Percentiles rank a stretch among this genome's conserved stretches.
Conservation (phyloP, 2,113 vertebrate species). For the Elephas maximus region DNA sequence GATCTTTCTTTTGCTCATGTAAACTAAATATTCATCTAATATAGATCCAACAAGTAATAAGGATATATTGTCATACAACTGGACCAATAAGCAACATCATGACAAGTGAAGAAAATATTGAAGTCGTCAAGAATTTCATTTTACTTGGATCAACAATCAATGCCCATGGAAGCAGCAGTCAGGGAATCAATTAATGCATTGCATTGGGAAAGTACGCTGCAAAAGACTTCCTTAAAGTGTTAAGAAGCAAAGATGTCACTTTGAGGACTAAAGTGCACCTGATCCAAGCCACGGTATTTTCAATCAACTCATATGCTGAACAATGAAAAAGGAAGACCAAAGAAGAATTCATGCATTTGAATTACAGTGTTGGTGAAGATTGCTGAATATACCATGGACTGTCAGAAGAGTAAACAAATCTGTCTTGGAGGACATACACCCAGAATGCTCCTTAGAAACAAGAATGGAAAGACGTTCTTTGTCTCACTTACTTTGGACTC, state of each 20-base stretch:
- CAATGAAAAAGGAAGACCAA: background rate
- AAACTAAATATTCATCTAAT: slow-evolving; percentile 25
- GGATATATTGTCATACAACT: background rate
- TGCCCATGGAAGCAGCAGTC: background rate
- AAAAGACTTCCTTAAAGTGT: background rate
- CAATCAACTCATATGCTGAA: background rate
- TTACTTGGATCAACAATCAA: background rate
- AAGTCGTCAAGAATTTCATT: background rate
- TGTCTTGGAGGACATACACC: background rate
- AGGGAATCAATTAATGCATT: background rate
- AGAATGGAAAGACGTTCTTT: background rate
- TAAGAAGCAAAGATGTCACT: background rate
- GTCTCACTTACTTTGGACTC: background rate
- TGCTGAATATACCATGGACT: background rate
- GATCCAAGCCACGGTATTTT: background rate
- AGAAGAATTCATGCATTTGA: background rate
- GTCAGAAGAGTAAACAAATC: too few species aligned
- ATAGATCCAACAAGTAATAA: background rate
- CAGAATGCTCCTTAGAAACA: background rate
- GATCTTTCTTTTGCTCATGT: background rate
- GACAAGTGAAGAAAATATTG: background rate
- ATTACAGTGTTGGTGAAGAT: background rate
- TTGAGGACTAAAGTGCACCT: background rate
- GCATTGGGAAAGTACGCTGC: background rate
- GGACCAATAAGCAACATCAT: background rate